Base-by-base conservation (phyloP, 2,113 vertebrate species). In the Candoia aspera region DNA sequence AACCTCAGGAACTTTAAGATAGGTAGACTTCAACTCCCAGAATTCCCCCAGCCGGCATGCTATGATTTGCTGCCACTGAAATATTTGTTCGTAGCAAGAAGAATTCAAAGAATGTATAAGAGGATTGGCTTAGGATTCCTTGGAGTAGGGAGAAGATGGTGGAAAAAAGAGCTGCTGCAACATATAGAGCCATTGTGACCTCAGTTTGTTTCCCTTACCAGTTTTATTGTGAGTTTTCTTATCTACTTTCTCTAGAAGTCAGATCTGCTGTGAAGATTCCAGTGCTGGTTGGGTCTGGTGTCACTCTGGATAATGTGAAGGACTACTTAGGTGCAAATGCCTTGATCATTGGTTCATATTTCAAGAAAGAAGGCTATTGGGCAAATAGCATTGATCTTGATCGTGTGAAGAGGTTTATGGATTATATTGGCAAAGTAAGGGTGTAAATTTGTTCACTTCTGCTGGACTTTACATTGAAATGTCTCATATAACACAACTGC, bases 291-390 rank as follows among this genome's bases (percentile, higher is more conserved):
- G 98, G 98, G 29, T 99, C 98, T 5, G 98, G 98, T 92, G 98
- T 99, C 84, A 98, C 98, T 37, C 92, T 96, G 57, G 97, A 98
- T 62, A 99, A 99, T 1, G 90, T 98, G 42, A 97, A 96, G 8
- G 92, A 93, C 84, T 97, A 97, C 91, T 46, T 96, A 92, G 96
- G 94, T 87, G 97, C 97, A 94, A 95, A 95, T 8, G 95, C 97
- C 15, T 93, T 99, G 89, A 98, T 99, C 92, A 94, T 98, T 79
- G 98, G 98, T 84, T 99, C 98, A 0, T 97, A 99, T 95, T 99
- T 99, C 93, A 99, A 99, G 96, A 96, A 95, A 91, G 97, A 90
- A 15, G 98, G 98, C 53, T 95, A 97, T 92, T 99, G 98, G 98
- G 97, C 97, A 94, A 98, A 97, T 23, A 90, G n/a, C 8, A 94